Percentiles rank a stretch among this genome's conserved stretches.
phyloP scores from a whole-genome alignment of 2,888 invertebrate genomes.

The Metopia argyrocephala region DNA sequence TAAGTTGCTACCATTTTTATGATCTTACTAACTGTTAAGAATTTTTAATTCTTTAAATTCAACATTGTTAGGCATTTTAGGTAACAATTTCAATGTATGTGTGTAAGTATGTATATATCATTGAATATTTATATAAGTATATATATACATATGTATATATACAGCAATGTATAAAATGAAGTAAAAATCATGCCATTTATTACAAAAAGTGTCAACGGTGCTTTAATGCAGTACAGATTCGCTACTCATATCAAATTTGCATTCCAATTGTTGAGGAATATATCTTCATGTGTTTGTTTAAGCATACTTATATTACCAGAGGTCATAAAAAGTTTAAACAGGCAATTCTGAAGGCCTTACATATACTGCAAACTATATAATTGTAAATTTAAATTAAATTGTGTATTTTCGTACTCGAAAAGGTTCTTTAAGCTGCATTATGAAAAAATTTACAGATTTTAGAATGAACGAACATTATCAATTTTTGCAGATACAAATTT shows the following conservation, averaged over 20 bases:
- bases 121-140: background rate
- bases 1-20: too few relatives aligned
- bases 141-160: background rate
- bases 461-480: too few relatives aligned
- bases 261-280: constrained; percentile 25
- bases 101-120: background rate
- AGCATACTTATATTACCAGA: background rate
- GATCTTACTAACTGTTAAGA: too few relatives aligned
- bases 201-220: constrained; percentile 53
- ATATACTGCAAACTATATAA: too few relatives aligned
- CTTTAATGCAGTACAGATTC: constrained; percentile 45
- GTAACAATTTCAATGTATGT: background rate
- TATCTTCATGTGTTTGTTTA: constrained; percentile 15
- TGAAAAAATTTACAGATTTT: too few relatives aligned
- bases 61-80: background rate
- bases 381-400: too few relatives aligned
- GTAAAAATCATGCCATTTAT: constrained; percentile 56
- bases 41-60: background rate
- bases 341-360: background rate
- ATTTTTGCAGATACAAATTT: too few relatives aligned
- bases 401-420: too few relatives aligned
- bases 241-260: constrained; percentile 20
- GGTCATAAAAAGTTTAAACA: background rate
- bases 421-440: too few relatives aligned
- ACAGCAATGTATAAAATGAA: constrained; percentile 37